A percentile compares a stretch with the other conserved stretches of the same genome.
These are phyloP conservation scores for Lasius platythorax DNA, from an alignment of 2,888 invertebrate species.

Conservation along the genomic window DNA sequence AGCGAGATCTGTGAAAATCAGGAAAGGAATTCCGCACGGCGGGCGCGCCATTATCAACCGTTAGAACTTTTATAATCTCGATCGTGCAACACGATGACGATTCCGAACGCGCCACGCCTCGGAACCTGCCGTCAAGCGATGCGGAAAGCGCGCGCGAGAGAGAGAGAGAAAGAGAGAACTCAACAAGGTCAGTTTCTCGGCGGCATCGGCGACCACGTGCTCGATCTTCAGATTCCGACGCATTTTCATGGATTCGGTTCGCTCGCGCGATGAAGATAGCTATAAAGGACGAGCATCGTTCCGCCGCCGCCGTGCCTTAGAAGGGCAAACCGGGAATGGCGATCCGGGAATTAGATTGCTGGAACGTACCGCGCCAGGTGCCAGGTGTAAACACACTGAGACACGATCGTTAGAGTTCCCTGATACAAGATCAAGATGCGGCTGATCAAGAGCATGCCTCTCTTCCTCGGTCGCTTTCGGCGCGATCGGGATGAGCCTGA, in stretches of 20 bases:
- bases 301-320: slow-evolving; percentile 65
- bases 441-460: slow-evolving; percentile 36
- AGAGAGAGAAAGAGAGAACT: slow-evolving; percentile 18
- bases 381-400: slow-evolving; percentile 67
- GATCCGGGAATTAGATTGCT: slow-evolving; percentile 74
- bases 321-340: slow-evolving; percentile 68
- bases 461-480: background rate
- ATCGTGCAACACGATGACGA: slow-evolving; percentile 48
- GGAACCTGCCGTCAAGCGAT: slow-evolving; percentile 44
- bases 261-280: slow-evolving; percentile 68
- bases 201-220: slow-evolving; percentile 63
- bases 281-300: slow-evolving; percentile 63
- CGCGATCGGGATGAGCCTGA: background rate
- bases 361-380: slow-evolving; percentile 60
- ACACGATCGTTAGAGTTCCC: slow-evolving; percentile 66
- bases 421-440: slow-evolving; percentile 57
- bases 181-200: slow-evolving; percentile 67
- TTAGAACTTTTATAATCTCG: slow-evolving; percentile 46
- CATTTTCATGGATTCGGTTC: slow-evolving; percentile 62
- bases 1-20: slow-evolving; percentile 38
- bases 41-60: slow-evolving; percentile 50
- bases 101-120: slow-evolving; percentile 58
- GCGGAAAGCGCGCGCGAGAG: slow-evolving; percentile 10
- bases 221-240: slow-evolving; percentile 63
- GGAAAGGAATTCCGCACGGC: slow-evolving; percentile 37